These are phyloP conservation scores for Radopholus similis DNA, from an alignment of 1,140 invertebrate species.

Conservation along the genomic window DNA sequence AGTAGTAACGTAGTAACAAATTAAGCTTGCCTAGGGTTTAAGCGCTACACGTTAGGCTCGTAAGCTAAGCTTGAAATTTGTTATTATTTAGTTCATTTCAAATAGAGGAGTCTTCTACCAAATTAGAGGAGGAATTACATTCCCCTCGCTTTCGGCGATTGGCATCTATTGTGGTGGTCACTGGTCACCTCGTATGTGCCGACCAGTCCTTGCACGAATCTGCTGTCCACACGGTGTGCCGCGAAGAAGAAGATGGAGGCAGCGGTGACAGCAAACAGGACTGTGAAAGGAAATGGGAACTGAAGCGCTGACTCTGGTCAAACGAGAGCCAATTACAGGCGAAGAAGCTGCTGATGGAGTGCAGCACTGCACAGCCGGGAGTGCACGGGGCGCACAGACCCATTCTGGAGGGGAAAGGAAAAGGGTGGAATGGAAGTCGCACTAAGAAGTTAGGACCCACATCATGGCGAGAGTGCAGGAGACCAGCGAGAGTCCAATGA, in stretches of 20 bases:
- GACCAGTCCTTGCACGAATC: slow-evolving; percentile 48
- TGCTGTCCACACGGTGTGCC: slow-evolving; percentile 47
- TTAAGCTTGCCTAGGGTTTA: too few species aligned
- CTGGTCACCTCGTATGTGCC: slow-evolving; percentile 45
- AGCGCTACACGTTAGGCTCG: too few species aligned
- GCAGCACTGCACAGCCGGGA: slow-evolving; percentile 48
- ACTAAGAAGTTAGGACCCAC: neutral
- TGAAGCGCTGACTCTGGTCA: neutral
- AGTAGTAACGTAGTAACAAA: too few species aligned
- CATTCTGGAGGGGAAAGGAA: slow-evolving; percentile 11
- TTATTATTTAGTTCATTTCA: neutral
- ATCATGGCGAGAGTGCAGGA: slow-evolving; percentile 41
- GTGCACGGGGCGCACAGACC: slow-evolving; percentile 56
- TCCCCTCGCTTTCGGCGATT: too few species aligned
- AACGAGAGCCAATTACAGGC: slow-evolving; percentile 36
- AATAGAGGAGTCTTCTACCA: neutral
- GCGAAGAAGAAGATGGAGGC: slow-evolving; percentile 45
- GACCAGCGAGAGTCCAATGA: slow-evolving; percentile 47
- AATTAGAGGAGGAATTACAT: too few species aligned
- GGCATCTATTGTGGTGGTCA: too few species aligned
- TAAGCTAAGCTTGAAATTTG: neutral
- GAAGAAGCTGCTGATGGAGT: slow-evolving; percentile 47
- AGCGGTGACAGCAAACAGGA: slow-evolving; percentile 25
- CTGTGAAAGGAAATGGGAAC: slow-evolving; percentile 22
- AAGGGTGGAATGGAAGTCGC: neutral